A percentile compares a stretch with the other conserved stretches of the same genome.
phyloP scores from a whole-genome alignment of 2,113 vertebrate species.

The Penelope pileata region DNA sequence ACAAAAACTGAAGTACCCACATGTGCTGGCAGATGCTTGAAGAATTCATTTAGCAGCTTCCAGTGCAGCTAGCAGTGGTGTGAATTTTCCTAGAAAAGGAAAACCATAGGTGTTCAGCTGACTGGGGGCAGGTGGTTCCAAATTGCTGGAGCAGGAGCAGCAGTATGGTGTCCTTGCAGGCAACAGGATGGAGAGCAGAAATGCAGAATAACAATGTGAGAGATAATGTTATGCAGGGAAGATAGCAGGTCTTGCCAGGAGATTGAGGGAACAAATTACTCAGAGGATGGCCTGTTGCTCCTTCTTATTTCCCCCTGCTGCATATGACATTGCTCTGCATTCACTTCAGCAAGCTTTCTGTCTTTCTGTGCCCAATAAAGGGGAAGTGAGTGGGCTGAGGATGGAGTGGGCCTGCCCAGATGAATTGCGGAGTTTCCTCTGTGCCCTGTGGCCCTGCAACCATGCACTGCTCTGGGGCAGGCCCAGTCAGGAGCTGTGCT shows the following conservation, averaged over 20 bases:
- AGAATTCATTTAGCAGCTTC: constrained; percentile 11
- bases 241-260: background rate
- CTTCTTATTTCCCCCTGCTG: background rate
- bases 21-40: background rate
- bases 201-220: background rate
- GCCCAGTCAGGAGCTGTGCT: background rate
- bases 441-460: too few relatives aligned
- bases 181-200: background rate
- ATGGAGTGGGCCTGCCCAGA: background rate
- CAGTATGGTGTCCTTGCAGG: background rate
- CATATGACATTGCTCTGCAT: background rate
- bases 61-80: background rate
- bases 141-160: background rate
- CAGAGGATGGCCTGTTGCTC: background rate
- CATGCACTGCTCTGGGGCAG: background rate
- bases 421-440: background rate
- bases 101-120: background rate
- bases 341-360: background rate
- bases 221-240: background rate
- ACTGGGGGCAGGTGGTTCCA: background rate
- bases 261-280: background rate
- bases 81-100: background rate
- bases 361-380: background rate
- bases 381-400: background rate
- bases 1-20: constrained; percentile 20